A percentile compares a stretch with the other conserved stretches of the same genome.
phyloP scores from a whole-genome alignment of 2,888 invertebrate genomes.

The Oconnorella tubifera region DNA sequence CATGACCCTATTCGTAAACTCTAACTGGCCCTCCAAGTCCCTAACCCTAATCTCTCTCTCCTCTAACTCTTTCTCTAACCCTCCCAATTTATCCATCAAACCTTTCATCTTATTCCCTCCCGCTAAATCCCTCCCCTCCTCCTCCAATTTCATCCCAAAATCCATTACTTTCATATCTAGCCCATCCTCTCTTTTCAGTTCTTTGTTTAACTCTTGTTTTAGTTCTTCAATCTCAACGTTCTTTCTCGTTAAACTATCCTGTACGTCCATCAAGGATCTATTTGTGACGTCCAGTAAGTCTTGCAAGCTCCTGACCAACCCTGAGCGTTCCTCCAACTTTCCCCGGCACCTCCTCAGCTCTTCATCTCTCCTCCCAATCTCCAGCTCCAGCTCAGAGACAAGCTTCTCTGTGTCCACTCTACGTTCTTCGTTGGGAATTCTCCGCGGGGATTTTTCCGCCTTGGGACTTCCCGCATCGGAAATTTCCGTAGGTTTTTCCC shows the following conservation, averaged over 20 bases:
- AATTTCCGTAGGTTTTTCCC: too few relatives aligned
- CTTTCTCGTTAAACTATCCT: neutral
- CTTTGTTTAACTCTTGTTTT: too few relatives aligned
- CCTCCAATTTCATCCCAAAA: too few relatives aligned
- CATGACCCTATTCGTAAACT: neutral
- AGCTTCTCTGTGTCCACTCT: neutral
- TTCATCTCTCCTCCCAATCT: slow-evolving; percentile 6
- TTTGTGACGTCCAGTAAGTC: slow-evolving; percentile 5
- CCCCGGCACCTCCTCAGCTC: slow-evolving; percentile 2
- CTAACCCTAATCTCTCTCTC: neutral
- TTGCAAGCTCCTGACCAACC: neutral
- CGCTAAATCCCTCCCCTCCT: too few relatives aligned
- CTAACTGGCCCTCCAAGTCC: neutral
- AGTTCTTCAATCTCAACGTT: neutral
- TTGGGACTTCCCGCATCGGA: too few relatives aligned
- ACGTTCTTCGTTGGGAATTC: too few relatives aligned
- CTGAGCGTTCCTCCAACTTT: slow-evolving; percentile 8
- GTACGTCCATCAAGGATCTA: neutral
- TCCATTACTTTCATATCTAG: too few relatives aligned
- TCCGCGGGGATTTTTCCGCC: too few relatives aligned
- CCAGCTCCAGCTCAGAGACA: slow-evolving; percentile 10
- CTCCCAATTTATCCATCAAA: neutral
- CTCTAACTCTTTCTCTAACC: neutral
- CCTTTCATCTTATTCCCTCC: too few relatives aligned
- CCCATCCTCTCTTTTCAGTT: too few relatives aligned